Evolutionary conservation across 2,888 invertebrate genomes (phyloP).

Genomic region (Deilephila porcellus): DNA sequence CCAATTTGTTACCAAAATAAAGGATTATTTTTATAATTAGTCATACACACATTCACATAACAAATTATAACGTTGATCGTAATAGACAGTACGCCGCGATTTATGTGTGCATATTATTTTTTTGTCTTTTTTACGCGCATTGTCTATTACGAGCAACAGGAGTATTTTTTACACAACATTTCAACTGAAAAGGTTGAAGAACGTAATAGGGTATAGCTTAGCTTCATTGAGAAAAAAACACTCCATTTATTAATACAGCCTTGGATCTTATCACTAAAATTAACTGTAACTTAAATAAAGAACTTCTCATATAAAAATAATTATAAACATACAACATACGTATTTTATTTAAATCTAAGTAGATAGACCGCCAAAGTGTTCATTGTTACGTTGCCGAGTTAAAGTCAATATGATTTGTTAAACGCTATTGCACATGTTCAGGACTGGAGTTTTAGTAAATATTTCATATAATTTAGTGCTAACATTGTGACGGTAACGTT

Average conservation of each 20-base stretch:
- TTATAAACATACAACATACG: slow-evolving; percentile 70
- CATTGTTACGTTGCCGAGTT: slow-evolving; percentile 49
- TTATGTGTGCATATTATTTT: slow-evolving; percentile 50
- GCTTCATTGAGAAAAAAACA: slow-evolving; percentile 69
- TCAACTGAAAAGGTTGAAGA: slow-evolving; percentile 58
- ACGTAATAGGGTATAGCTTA: slow-evolving; percentile 52
- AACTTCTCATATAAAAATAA: slow-evolving; percentile 82
- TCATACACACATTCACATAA: slow-evolving; percentile 79
- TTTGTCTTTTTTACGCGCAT: slow-evolving; percentile 54
- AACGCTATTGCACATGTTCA: slow-evolving; percentile 43
- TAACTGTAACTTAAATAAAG: slow-evolving; percentile 80
- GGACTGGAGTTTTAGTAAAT: slow-evolving; percentile 15
- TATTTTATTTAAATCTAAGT: slow-evolving; percentile 74
- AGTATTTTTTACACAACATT: slow-evolving; percentile 72
- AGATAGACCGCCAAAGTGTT: slow-evolving; percentile 78
- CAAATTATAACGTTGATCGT: slow-evolving; percentile 69
- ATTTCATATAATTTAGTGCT: slow-evolving; percentile 25
- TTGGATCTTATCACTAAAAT: slow-evolving; percentile 81
- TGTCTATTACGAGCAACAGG: slow-evolving; percentile 67
- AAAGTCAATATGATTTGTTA: slow-evolving; percentile 26
- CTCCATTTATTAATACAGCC: slow-evolving; percentile 82
- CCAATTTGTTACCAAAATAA: slow-evolving; percentile 84
- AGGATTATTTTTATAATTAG: slow-evolving; percentile 79
- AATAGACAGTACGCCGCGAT: slow-evolving; percentile 59
- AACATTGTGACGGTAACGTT: slow-evolving; percentile 19